Base-by-base conservation (phyloP, 2,888 invertebrate genomes). In the Drosophila prostipennis region DNA sequence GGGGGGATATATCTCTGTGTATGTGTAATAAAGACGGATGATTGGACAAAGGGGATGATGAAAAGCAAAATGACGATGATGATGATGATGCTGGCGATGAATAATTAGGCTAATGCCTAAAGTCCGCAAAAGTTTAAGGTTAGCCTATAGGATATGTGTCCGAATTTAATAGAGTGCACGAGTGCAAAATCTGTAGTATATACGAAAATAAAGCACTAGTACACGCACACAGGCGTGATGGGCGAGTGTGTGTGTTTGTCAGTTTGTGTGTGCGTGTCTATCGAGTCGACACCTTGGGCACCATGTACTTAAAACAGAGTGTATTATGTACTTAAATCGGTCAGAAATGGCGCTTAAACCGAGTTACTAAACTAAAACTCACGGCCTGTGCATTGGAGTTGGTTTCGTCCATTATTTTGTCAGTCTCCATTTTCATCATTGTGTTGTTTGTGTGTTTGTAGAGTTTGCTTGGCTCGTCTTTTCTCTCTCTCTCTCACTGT, bases 361-460 rank as follows among this genome's bases (percentile, higher is more conserved):
- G 10, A 40, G 36, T 39, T 8, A 14, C 23, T 37, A 14, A n/a
- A 23, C 42, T 32, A 34, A 43, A 56, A 91, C 91, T 90, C 89
- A 91, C 95, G 72, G 91, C 90, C 94, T 95, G 95, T 90, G 94
- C 93, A 93, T 94, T 95, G 90, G 94, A 93, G 92, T 93, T 94
- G 84, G 94, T 93, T 91, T 96, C 96, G 93, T 96, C 96, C 93
- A 96, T 95, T 93, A 96, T 95, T 94, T 96, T 96, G 94, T 97
- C 96, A 93, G 96, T 96, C 95, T 97, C 97, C 96, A 97, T 97
- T 95, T 96, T 96, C 93, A 95, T 94, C 95, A 95, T 90, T 85
- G 84, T 86, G 78, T 77, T 68, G 61, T 48, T 63, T 63, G 64
- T 74, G 64, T 77, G 45, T 72, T 84, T 83, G 65, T 80, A 75